Conservation (phyloP, 2,113 vertebrate species). For the Chaetura pelagica region DNA sequence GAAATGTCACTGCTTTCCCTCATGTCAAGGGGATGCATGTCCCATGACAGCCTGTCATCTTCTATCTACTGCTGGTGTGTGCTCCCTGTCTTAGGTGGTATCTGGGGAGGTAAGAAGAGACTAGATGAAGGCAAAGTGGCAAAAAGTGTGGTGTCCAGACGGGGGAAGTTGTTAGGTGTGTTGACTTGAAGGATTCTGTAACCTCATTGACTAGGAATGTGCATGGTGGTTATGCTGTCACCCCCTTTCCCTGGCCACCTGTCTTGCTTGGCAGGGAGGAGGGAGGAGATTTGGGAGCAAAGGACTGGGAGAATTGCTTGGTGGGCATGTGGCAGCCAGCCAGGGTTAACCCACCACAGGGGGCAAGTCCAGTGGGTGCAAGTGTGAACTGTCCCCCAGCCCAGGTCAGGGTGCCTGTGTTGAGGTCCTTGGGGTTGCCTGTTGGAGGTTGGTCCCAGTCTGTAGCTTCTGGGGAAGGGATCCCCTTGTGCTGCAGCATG, state of each 20-base stretch:
- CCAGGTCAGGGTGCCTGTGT: too few relatives aligned
- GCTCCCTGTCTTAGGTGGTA: background rate
- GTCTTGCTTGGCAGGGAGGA: fast-evolving
- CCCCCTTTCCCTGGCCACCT: background rate
- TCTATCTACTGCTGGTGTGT: background rate
- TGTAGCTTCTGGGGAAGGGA: background rate
- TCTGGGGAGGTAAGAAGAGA: background rate
- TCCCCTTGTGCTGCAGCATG: background rate
- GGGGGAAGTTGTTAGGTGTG: background rate
- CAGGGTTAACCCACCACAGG: background rate
- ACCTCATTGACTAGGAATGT: background rate
- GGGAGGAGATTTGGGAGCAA: fast-evolving
- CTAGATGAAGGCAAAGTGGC: background rate
- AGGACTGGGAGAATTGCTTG: fast-evolving
- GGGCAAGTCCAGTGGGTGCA: fast-evolving
- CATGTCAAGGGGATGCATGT: background rate
- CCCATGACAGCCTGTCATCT: background rate
- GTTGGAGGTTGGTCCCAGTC: background rate
- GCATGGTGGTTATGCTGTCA: background rate
- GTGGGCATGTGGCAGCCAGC: fast-evolving
- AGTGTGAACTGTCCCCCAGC: background rate
- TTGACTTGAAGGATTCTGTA: background rate
- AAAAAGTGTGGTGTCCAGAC: background rate
- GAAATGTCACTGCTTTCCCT: background rate
- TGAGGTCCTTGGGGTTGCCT: background rate